phyloP scores from a whole-genome alignment of 2,888 invertebrate genomes.

The Andrena minutula region DNA sequence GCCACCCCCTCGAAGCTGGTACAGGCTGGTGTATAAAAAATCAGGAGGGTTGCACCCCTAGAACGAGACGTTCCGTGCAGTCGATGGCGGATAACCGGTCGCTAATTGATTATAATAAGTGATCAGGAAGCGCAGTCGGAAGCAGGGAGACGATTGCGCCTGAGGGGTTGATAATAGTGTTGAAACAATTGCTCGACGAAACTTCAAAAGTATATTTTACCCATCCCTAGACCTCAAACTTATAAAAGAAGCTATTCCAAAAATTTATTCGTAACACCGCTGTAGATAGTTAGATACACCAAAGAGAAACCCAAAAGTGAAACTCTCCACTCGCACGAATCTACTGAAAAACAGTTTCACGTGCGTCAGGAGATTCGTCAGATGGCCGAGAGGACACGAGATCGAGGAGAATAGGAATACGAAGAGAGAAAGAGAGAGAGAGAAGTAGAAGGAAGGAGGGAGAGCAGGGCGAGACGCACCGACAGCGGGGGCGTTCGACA shows the following conservation, averaged over 20 bases:
- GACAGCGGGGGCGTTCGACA: conserved; percentile 82
- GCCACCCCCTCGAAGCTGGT: conserved; percentile 68
- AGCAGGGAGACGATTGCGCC: conserved; percentile 16
- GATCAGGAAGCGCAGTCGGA: conserved; percentile 68
- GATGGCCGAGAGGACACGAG: conserved; percentile 21
- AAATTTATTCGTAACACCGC: no score
- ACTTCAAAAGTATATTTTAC: not conserved
- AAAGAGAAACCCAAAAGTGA: not conserved
- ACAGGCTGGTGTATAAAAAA: conserved; percentile 76
- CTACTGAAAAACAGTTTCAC: not conserved
- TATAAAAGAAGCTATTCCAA: no score
- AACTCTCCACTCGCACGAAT: not conserved
- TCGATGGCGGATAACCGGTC: conserved; percentile 81
- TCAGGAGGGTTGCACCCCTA: conserved; percentile 79
- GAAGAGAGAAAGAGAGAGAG: conserved; percentile 24
- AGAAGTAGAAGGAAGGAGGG: conserved; percentile 51
- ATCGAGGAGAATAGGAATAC: not conserved
- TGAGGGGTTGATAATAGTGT: conserved; percentile 47
- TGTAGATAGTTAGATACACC: no score
- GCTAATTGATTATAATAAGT: conserved; percentile 84
- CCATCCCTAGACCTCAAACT: no score
- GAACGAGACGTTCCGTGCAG: conserved; percentile 52
- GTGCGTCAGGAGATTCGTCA: conserved; percentile 28
- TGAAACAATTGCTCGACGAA: conserved; percentile 49
- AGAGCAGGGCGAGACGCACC: conserved; percentile 52